Base-by-base conservation (phyloP, 2,113 vertebrate genomes). In the Hippocampus zosterae region DNA sequence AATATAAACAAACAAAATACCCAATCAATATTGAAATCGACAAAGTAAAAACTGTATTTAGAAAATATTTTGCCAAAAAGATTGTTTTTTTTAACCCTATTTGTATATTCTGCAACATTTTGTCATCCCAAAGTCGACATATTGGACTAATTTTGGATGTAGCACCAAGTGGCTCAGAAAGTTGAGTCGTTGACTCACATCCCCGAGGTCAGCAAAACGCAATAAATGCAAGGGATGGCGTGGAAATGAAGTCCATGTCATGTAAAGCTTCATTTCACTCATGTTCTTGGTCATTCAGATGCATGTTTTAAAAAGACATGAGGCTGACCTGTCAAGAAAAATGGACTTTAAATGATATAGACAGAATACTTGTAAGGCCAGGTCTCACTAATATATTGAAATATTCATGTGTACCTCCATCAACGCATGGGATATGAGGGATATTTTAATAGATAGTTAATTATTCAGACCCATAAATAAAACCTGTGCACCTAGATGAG, bases 381-480 rank as follows among this genome's bases (percentile, higher is more conserved):
- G 88, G 86, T 90, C 87, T 89, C 73, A 80, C 88, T 90, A 89
- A 90, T 88, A 88, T 79, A 81, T 70, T 92, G 13, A 92, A 92
- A 92, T 92, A 92, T 92, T 92, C 73, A 93, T 92, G 91, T 69
- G 63, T 66, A 68, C 75, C 75, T 91, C 91, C 91, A 92, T 91
- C 88, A 87, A 79, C 88, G 86, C 76, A 85, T 85, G 86, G 88
- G 63, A 27, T 27, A 27, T 81, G 81, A 86, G 81, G 68, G 72
- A 84, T 84, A 88, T 92, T 92, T 87, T 90, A 92, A 92, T 89
- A 91, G 78, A 86, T 74, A 69, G 72, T 93, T 67, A 88, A 93
- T 92, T 91, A 92, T 93, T 92, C 74, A 93, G 86, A 78, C 40
- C 78, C 88, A 92, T 91, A 92, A 90, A 92, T 90, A 92, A 90